Base-by-base conservation (phyloP, 2,888 invertebrate species). In the Eurois occulta region DNA sequence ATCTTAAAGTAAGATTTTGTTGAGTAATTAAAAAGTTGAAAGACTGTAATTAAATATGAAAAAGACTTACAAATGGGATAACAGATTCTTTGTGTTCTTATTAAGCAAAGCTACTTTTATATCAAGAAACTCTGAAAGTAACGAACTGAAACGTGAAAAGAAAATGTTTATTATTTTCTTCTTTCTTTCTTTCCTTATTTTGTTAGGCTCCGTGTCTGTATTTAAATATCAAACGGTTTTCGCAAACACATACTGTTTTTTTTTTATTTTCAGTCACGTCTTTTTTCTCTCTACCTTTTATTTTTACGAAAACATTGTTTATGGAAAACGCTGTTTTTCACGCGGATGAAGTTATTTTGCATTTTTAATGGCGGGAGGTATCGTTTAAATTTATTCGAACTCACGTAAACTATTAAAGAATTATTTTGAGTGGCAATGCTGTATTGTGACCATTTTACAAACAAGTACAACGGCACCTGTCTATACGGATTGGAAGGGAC, bases 151-250 rank as follows among this genome's bases (percentile, higher is more conserved):
- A 65, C 24, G 77, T 28, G 32, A 64, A 77, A 68, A 62, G 24
- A 21, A 77, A 74, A 69, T 74, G 41, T 70, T 77, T 48, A 48
- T 62, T 72, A 69, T 69, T 72, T 78, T 10, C 16, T 48, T 58
- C 1, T 66, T 32, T 41, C 24, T 38, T 55, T 52, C 32, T 32
- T 60, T 60, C 18, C 55, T 72, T 69, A 77, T 83, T 83, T 28
- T 77, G 55, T 77, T 69, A 77, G 78, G 64, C 24, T 83, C 43
- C 28, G 32, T 72, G 60, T 58, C 60, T 62, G 32, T 65, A 66
- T 72, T 72, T 75, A 72, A 74, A 78, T 86, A 83, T 66, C 65
- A 75, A 78, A 74, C 38, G 16, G 46, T 72, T 86, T 72, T 74
- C 60, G 41, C n/a, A 32, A 83, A 60, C n/a, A 60, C 18, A 58